phyloP scores from a whole-genome alignment of 2,888 invertebrate species.

The Fragum sueziense region DNA sequence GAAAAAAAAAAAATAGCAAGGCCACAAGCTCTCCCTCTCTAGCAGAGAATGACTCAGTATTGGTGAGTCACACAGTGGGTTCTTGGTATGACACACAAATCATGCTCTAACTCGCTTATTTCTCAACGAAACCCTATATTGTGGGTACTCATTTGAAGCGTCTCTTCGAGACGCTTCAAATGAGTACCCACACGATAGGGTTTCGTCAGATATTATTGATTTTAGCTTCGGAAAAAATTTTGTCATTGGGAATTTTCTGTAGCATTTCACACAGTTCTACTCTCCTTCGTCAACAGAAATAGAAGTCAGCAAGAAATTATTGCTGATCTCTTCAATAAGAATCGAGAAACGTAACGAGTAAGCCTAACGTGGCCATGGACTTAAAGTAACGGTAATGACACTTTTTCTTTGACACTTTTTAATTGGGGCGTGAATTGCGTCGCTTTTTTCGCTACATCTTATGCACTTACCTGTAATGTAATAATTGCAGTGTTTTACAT shows the following conservation, averaged over 20 bases:
- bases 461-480: not conserved
- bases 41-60: constrained; percentile 20
- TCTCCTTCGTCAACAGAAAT: not conserved
- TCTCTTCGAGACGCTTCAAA: no score
- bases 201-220: no score
- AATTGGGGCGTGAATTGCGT: constrained; percentile 6
- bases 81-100: no score
- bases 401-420: not conserved
- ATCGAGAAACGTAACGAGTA: no score
- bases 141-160: no score
- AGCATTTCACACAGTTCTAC: constrained; percentile 4
- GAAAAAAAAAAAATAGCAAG: constrained; percentile 15
- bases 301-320: constrained; percentile 31
- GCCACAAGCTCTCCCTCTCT: not conserved
- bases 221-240: no score
- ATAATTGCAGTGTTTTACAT: not conserved
- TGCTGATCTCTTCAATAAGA: constrained; percentile 24
- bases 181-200: no score
- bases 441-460: not conserved
- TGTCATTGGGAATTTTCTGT: no score
- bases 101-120: no score
- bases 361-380: constrained; percentile 12
- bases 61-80: constrained; percentile 32
- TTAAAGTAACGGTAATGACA: not conserved
- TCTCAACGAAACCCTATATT: constrained; percentile 4